These are phyloP conservation scores for Brassicogethes aeneus DNA, from an alignment of 2,888 invertebrate genomes.

Conservation along the genomic window DNA sequence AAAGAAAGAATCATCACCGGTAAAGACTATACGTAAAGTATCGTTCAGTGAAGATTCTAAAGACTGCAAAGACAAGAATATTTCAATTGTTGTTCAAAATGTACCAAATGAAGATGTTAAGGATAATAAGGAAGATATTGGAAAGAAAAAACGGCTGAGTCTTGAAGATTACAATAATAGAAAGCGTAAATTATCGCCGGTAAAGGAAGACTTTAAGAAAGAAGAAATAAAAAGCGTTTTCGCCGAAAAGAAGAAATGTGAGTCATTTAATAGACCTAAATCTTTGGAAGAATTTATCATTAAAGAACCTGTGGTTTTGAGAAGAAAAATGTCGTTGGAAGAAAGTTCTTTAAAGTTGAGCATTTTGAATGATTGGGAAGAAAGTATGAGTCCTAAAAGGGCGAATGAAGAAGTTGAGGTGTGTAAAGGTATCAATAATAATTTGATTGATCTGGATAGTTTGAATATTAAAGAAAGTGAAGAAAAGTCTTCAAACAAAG, in stretches of 20 bases:
- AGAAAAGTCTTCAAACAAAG: slow-evolving; percentile 10
- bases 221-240: not conserved
- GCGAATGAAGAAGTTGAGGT: not conserved
- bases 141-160: slow-evolving; percentile 17
- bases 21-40: not conserved
- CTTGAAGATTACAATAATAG: slow-evolving; percentile 28
- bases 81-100: no score
- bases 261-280: not conserved
- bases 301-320: not conserved
- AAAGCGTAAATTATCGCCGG: slow-evolving; percentile 19
- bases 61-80: not conserved
- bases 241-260: not conserved
- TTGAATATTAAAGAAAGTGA: slow-evolving; percentile 13
- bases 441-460: not conserved
- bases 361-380: slow-evolving; percentile 23
- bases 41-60: not conserved
- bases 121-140: slow-evolving; percentile 4
- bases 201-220: slow-evolving; percentile 4
- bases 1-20: slow-evolving; percentile 1
- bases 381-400: not conserved
- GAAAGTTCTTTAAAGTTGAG: not conserved
- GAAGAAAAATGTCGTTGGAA: not conserved
- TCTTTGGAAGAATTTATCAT: not conserved
- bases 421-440: no score
- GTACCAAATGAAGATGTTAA: not conserved